Base-by-base conservation (phyloP, 2,797 vertebrate genomes). In the Halcyon smyrnensis region DNA sequence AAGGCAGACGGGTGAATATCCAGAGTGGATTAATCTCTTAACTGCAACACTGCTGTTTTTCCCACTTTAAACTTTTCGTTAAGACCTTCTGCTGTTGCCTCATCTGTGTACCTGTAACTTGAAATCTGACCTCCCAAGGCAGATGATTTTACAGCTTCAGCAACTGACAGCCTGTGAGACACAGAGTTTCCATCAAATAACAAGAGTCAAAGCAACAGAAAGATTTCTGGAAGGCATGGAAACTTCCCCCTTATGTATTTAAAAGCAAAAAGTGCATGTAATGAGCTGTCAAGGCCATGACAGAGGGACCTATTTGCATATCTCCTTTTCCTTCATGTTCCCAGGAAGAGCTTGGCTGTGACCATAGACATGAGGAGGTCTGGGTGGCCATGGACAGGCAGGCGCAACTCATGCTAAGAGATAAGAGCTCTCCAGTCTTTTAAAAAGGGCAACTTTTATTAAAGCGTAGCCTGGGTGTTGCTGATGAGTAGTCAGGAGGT, bases 331-430 rank as follows among this genome's bases (percentile, higher is more conserved):
- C 24, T 82, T 32, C 15, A 10, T 28, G 15, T 53, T 69, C 20
- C 18, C 63, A 39, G 32, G 50, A 73, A n/a, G 24, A 48, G 16
- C 54, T 53, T 4, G 12, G 16, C 50, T 59, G 43, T 0, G 1
- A 18, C 64, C 23, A 9, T 1, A 1, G 20, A 12, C 1, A 1
- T 3, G 2, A 24, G 11, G 51, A 54, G 15, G 16, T 60, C 60
- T n/a, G 53, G 12, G 23, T 56, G 18, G 15, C 39, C 11, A 21
- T 0, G 1, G 34, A 48, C 23, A 81, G 32, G 15, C 20, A 59
- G 8, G 11, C 59, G 16, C 39, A 25, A 10, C 45, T 68, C 3
- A 0, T 32, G 12, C 27, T 37, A 34, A 57, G 20, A 62, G 12
- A 24, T 37, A 32, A 57, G 20, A 62, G 50, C 34, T 69, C 41